A percentile compares a stretch with the other conserved stretches of the same genome.
Conservation (phyloP, 2,888 invertebrate genomes). For the Heliconius ethilla region DNA sequence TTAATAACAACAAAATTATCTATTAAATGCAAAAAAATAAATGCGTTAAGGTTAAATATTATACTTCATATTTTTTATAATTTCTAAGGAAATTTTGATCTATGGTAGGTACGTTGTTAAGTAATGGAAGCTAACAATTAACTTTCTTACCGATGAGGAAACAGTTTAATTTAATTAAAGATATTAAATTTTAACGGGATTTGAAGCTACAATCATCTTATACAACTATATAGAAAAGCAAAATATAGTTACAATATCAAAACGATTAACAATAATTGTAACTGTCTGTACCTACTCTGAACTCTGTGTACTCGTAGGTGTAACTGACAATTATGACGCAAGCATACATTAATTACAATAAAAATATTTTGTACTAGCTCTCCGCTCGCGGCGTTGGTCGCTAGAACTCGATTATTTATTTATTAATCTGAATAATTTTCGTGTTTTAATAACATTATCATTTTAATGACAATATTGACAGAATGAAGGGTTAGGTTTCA, state of each 20-base stretch:
- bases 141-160: too few relatives aligned
- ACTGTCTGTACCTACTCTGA: neutral
- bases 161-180: too few relatives aligned
- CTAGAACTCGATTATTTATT: too few relatives aligned
- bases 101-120: too few relatives aligned
- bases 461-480: too few relatives aligned
- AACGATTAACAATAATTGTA: neutral
- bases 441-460: too few relatives aligned
- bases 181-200: neutral
- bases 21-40: neutral
- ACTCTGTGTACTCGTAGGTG: neutral
- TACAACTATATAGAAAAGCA: too few relatives aligned
- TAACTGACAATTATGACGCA: neutral
- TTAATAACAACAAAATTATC: neutral
- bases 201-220: neutral
- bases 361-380: neutral
- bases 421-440: too few relatives aligned
- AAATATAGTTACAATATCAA: neutral
- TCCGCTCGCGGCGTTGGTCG: neutral
- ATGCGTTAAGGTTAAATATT: too few relatives aligned
- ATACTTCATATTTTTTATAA: too few relatives aligned
- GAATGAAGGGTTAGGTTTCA: too few relatives aligned
- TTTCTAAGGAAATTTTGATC: too few relatives aligned
- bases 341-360: neutral
- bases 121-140: neutral